Evolutionary conservation across 2,888 invertebrate genomes (phyloP).

Genomic region (Mycogona germanica): DNA sequence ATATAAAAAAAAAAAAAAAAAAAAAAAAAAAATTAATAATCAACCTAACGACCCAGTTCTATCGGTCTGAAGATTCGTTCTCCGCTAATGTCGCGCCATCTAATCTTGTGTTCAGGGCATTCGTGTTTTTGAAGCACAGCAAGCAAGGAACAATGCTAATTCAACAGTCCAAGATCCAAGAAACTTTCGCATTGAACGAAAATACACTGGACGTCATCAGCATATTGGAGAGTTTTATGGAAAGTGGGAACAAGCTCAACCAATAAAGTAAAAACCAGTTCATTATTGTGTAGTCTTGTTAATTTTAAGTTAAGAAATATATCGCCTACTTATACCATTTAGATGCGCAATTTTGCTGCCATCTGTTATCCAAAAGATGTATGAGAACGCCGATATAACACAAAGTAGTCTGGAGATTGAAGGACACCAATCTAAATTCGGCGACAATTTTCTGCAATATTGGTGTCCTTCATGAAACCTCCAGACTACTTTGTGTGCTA

Average conservation of each 20-base stretch:
- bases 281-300: too few species aligned
- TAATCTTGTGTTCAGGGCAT: slow-evolving; percentile 2
- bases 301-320: not conserved
- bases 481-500: too few species aligned
- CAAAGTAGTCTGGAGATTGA: not conserved
- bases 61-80: not conserved
- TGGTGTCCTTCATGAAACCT: too few species aligned
- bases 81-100: not conserved
- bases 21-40: not conserved
- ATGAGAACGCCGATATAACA: too few species aligned
- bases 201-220: slow-evolving; percentile 6
- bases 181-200: not conserved
- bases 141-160: slow-evolving; percentile 9
- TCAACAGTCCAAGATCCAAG: slow-evolving; percentile 7
- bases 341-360: too few species aligned
- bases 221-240: slow-evolving; percentile 4
- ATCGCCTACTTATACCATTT: not conserved
- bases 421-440: too few species aligned
- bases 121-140: slow-evolving; percentile 13
- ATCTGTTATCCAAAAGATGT: too few species aligned
- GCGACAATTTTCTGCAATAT: too few species aligned
- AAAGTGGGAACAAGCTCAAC: not conserved
- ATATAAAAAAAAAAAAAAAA: too few species aligned
- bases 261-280: too few species aligned
- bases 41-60: too few species aligned